A percentile compares a stretch with the other conserved stretches of the same genome.
These are phyloP conservation scores for Tenthredo livida DNA, from an alignment of 2,888 invertebrate genomes.

Conservation along the genomic window DNA sequence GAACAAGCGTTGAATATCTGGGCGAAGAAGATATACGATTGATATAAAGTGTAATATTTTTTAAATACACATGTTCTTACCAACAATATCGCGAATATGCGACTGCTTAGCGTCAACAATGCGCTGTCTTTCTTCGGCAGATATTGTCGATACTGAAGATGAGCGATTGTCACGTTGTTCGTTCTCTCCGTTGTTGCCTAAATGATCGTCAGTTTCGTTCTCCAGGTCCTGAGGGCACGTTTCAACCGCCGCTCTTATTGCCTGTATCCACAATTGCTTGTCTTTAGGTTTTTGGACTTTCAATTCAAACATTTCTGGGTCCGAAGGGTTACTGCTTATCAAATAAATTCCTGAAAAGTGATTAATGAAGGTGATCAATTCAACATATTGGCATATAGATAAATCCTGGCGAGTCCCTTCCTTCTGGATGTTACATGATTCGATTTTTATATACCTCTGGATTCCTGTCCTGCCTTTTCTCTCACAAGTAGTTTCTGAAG, in stretches of 20 bases:
- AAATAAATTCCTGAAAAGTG: constrained; percentile 87
- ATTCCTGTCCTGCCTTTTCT: constrained; percentile 96
- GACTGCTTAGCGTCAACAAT: constrained; percentile 88
- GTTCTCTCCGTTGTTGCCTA: constrained; percentile 67
- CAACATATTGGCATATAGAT: not conserved
- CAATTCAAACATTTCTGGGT: constrained; percentile 98
- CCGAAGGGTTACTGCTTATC: constrained; percentile 93
- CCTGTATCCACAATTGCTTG: constrained; percentile 93
- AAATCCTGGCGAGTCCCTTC: not conserved
- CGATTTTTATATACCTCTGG: constrained; percentile 84
- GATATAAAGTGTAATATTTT: constrained; percentile 20
- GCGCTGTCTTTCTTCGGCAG: constrained; percentile 89
- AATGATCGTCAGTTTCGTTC: constrained; percentile 79
- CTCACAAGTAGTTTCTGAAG: constrained; percentile 94
- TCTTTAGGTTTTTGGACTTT: constrained; percentile 93
- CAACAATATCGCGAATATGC: constrained; percentile 89
- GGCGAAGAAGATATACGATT: constrained; percentile 29
- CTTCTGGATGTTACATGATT: not conserved
- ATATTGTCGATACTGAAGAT: constrained; percentile 70
- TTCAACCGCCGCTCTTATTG: constrained; percentile 92
- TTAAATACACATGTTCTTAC: not conserved
- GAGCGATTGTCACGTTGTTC: constrained; percentile 70
- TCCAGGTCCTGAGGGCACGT: constrained; percentile 92
- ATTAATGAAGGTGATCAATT: not conserved
- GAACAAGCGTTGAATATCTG: not conserved